phyloP scores from a whole-genome alignment of 2,113 vertebrate genomes.

The Melanocharis versteri region DNA sequence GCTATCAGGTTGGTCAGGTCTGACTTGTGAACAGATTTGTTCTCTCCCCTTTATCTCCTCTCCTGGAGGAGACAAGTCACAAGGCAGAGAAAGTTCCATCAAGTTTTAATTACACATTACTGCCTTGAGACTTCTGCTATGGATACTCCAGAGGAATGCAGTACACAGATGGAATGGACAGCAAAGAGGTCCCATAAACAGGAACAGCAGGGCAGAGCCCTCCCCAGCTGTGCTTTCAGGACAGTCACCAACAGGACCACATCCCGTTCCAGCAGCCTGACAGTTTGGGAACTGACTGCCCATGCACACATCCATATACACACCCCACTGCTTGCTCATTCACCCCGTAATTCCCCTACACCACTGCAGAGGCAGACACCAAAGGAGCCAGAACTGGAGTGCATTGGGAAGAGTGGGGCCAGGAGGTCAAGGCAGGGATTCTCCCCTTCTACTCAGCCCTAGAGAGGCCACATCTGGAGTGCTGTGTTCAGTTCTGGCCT shows the following conservation, averaged over 20 bases:
- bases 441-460: neutral
- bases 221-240: neutral
- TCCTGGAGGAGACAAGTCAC: neutral
- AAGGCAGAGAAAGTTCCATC: neutral
- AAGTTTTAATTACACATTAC: neutral
- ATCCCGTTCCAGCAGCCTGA: neutral
- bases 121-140: neutral
- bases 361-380: neutral
- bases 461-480: neutral
- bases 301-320: neutral
- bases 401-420: neutral
- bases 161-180: neutral
- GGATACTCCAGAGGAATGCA: neutral
- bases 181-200: neutral
- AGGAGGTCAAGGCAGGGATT: fast-evolving
- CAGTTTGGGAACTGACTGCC: neutral
- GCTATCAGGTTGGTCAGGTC: neutral
- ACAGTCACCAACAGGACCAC: neutral
- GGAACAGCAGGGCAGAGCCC: neutral
- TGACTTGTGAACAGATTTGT: neutral
- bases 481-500: neutral
- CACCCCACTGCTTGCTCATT: neutral
- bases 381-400: neutral
- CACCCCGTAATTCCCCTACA: fast-evolving
- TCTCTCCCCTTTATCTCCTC: neutral